These are phyloP conservation scores for Mizuhopecten yessoensis DNA, from an alignment of 1,140 invertebrate genomes.

Conservation along the genomic window DNA sequence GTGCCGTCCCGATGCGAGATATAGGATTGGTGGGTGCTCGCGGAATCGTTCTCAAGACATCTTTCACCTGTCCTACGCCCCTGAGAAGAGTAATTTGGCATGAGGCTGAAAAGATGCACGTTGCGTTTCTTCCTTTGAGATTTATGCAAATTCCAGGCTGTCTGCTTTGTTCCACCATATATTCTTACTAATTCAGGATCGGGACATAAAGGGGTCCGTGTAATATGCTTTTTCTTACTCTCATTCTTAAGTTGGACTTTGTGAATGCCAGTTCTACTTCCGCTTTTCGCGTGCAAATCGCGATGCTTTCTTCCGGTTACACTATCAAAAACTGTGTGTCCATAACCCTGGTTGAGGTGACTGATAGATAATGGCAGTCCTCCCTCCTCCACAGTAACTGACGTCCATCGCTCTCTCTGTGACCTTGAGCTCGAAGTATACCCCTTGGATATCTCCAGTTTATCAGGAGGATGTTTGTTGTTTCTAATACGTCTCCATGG, in stretches of 20 bases:
- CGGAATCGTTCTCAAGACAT: not conserved
- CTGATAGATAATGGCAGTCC: not conserved
- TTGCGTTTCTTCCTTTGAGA: not conserved
- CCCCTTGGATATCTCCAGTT: too few relatives aligned
- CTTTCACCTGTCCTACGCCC: not conserved
- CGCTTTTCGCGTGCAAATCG: not conserved
- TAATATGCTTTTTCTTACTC: not conserved
- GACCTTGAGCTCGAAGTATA: too few relatives aligned
- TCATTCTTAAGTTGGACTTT: not conserved
- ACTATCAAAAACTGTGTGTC: not conserved
- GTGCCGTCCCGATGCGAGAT: not conserved
- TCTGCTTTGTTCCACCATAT: not conserved
- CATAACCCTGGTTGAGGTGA: not conserved
- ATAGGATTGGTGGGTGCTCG: not conserved
- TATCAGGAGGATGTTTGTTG: too few relatives aligned
- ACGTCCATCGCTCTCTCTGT: not conserved
- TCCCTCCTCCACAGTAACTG: not conserved
- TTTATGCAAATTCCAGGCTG: not conserved
- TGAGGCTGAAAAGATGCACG: not conserved
- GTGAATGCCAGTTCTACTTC: too few relatives aligned
- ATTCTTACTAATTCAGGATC: conserved; percentile 10
- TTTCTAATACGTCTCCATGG: too few relatives aligned
- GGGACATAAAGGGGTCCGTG: not conserved
- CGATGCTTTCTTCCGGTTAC: not conserved
- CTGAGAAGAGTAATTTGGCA: not conserved